A percentile compares a stretch with the other conserved stretches of the same genome.
Conservation (phyloP, 2,888 invertebrate species). For the Synergus umbraculus region DNA sequence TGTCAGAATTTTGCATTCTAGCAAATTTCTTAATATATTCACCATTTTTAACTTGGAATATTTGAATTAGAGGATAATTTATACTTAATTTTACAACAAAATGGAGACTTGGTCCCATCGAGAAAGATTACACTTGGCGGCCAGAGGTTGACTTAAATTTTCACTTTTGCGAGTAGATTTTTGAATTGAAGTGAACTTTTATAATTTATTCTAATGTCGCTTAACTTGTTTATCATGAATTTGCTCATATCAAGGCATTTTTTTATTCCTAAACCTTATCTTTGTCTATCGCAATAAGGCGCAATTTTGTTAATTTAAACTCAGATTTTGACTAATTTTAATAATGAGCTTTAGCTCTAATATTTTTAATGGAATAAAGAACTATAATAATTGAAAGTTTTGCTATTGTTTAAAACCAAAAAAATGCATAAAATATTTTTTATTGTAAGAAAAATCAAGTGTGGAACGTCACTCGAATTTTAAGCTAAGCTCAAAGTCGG, state of each 20-base stretch:
- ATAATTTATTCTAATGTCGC: slow-evolving; percentile 30
- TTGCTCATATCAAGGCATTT: background rate
- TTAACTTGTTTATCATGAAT: background rate
- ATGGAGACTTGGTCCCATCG: background rate
- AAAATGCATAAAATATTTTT: background rate
- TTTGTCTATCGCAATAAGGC: background rate
- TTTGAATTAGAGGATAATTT: background rate
- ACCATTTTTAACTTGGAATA: background rate
- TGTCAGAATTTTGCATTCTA: too few relatives aligned
- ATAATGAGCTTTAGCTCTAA: background rate
- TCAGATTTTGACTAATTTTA: background rate
- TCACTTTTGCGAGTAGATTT: background rate
- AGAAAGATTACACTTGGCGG: background rate
- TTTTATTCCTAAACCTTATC: background rate
- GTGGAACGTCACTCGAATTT: background rate
- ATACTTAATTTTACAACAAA: background rate
- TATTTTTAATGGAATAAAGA: background rate
- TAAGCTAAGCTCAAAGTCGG: background rate
- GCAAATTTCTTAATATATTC: background rate
- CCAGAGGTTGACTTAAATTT: background rate
- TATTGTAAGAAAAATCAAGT: background rate
- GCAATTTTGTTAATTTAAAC: background rate
- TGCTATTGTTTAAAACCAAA: background rate
- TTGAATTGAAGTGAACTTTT: slow-evolving; percentile 31
- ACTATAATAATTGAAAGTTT: background rate